phyloP scores from a whole-genome alignment of 2,888 invertebrate species.

The Keiferia lycopersicella region DNA sequence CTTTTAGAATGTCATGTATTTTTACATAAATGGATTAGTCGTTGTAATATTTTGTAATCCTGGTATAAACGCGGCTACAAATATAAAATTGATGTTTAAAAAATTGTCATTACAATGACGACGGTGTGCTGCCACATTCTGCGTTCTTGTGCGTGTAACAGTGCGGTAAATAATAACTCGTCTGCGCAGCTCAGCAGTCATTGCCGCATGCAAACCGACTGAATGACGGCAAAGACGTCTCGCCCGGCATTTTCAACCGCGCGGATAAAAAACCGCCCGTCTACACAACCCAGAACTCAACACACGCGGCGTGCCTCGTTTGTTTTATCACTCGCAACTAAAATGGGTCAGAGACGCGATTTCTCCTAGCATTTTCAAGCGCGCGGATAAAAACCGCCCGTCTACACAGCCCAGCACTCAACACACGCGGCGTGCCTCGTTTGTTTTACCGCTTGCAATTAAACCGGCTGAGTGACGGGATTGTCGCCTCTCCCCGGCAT shows the following conservation, averaged over 20 bases:
- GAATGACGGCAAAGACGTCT: conserved; percentile 12
- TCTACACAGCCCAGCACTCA: conserved; percentile 44
- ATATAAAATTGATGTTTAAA: too few species aligned
- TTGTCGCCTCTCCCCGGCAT: conserved; percentile 62
- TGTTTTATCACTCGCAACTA: conserved; percentile 78
- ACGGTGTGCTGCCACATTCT: too few species aligned
- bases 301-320: conserved; percentile 60
- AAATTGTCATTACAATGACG: too few species aligned
- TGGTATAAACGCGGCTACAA: too few species aligned
- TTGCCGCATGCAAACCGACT: conserved; percentile 68
- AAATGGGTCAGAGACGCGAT: conserved; percentile 39
- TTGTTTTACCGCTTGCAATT: conserved; percentile 78
- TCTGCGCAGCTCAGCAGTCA: conserved; percentile 43
- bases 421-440: conserved; percentile 59
- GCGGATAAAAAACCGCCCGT: conserved; percentile 46
- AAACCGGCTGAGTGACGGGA: conserved; percentile 77
- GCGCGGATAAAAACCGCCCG: conserved; percentile 42
- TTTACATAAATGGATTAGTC: too few species aligned
- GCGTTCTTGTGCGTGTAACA: too few species aligned
- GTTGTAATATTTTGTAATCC: too few species aligned
- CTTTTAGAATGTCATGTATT: too few species aligned
- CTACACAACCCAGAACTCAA: conserved; percentile 41
- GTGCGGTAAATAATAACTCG: conserved; percentile 43
- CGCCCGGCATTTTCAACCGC: background rate
- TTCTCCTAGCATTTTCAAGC: background rate